A percentile compares a stretch with the other conserved stretches of the same genome.
These are phyloP conservation scores for Cerastis leucographa DNA, from an alignment of 2,888 invertebrate genomes.

Conservation along the genomic window DNA sequence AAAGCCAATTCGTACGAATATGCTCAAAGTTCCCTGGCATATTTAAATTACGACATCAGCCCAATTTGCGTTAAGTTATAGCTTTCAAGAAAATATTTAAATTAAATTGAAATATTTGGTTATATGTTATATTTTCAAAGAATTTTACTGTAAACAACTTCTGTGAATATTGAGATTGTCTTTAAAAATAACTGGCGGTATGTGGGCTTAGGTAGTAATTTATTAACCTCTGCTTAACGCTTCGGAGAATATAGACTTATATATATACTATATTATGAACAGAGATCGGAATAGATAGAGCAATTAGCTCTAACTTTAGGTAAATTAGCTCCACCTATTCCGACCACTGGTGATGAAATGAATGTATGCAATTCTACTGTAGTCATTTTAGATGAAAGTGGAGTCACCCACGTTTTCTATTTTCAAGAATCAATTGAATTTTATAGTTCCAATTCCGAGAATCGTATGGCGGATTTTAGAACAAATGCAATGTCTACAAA, in stretches of 20 bases:
- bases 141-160: slow-evolving; percentile 15
- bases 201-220: not conserved
- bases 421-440: slow-evolving; percentile 29
- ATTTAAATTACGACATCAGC: slow-evolving; percentile 42
- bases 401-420: not conserved
- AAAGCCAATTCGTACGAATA: slow-evolving; percentile 49
- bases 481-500: not conserved
- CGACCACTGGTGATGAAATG: too few species aligned
- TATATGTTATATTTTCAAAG: slow-evolving; percentile 4
- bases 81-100: slow-evolving; percentile 24
- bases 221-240: not conserved
- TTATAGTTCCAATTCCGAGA: slow-evolving; percentile 15
- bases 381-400: slow-evolving; percentile 9
- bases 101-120: slow-evolving; percentile 13
- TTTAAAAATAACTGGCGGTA: not conserved
- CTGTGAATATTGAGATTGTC: slow-evolving; percentile 3
- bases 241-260: not conserved
- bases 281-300: too few species aligned
- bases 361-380: slow-evolving; percentile 2
- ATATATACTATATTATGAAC: too few species aligned
- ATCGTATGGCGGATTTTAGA: not conserved
- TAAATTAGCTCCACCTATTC: too few species aligned
- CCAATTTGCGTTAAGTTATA: slow-evolving; percentile 33
- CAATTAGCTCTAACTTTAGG: too few species aligned
- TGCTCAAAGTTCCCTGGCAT: slow-evolving; percentile 21